Conservation (phyloP, 2,888 invertebrate species). For the Dolichopus griseipennis region DNA sequence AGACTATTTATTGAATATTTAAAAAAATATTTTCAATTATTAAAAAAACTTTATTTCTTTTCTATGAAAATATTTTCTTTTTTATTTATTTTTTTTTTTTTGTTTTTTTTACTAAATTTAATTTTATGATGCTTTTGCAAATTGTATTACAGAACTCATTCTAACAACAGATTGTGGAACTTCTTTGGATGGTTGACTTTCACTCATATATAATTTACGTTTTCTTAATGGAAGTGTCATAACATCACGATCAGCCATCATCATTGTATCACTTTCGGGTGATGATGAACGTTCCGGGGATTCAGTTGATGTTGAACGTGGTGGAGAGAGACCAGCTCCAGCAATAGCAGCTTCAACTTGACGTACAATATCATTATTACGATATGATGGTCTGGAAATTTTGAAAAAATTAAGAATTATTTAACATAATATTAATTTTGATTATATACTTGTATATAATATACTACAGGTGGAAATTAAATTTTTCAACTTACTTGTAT, state of each 20-base stretch:
- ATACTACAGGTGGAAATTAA: background rate
- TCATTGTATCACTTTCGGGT: slow-evolving; percentile 48
- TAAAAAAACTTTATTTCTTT: background rate
- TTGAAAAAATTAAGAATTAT: background rate
- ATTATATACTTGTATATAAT: no score
- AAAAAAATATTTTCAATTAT: no score
- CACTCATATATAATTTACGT: slow-evolving; percentile 65
- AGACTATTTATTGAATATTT: background rate
- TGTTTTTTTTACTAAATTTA: background rate
- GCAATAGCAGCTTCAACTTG: slow-evolving; percentile 56
- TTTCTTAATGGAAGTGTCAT: slow-evolving; percentile 68
- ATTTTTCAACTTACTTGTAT: slow-evolving; percentile 34
- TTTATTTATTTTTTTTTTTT: background rate
- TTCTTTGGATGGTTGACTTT: slow-evolving; percentile 44
- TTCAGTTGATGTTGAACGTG: slow-evolving; percentile 48
- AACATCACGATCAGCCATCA: slow-evolving; percentile 49
- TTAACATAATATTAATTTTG: slow-evolving; percentile 6
- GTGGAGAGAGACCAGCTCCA: slow-evolving; percentile 50
- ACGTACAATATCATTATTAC: slow-evolving; percentile 49
- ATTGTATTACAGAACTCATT: slow-evolving; percentile 74
- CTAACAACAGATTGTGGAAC: slow-evolving; percentile 39
- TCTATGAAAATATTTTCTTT: background rate
- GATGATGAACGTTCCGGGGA: slow-evolving; percentile 46
- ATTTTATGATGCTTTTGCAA: slow-evolving; percentile 60
- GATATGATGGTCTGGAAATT: slow-evolving; percentile 31